These are phyloP conservation scores for Leptinotarsa haldemani DNA, from an alignment of 2,888 invertebrate genomes.

Conservation along the genomic window DNA sequence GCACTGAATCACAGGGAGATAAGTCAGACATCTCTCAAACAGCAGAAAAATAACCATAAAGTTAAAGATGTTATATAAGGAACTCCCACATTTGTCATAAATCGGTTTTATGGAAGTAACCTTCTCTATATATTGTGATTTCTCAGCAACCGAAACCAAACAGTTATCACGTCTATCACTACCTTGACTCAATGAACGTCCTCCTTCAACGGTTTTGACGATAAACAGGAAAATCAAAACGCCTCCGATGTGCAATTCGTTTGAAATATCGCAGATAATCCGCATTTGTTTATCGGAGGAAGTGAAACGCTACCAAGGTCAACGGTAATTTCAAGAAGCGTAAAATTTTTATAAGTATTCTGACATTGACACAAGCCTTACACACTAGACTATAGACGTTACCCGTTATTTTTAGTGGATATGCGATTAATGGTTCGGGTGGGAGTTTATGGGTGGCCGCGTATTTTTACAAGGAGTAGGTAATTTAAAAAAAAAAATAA, in stretches of 20 bases:
- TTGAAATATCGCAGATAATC: conserved; percentile 9
- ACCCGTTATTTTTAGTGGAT: conserved; percentile 19
- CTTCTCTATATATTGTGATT: too few species aligned
- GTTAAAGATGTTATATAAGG: too few species aligned
- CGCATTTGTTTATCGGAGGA: conserved; percentile 7
- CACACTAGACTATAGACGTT: conserved; percentile 5
- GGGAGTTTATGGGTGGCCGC: conserved; percentile 4
- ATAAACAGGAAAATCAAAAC: conserved; percentile 11
- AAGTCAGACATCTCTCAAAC: too few species aligned
- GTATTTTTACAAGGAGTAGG: neutral
- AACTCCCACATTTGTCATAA: too few species aligned
- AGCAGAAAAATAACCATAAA: too few species aligned
- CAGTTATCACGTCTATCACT: neutral
- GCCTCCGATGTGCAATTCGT: neutral
- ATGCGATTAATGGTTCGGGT: conserved; percentile 5
- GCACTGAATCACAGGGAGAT: too few species aligned
- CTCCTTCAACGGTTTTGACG: neutral
- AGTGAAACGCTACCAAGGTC: conserved; percentile 14
- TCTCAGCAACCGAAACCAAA: too few species aligned
- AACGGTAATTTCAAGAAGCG: conserved; percentile 15
- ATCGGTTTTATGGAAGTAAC: too few species aligned
- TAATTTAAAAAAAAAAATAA: conserved; percentile 4
- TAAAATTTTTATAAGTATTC: conserved; percentile 23
- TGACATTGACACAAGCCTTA: conserved; percentile 28
- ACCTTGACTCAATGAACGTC: neutral